A percentile compares a stretch with the other conserved stretches of the same genome.
phyloP scores from a whole-genome alignment of 92 coral and sea anemone species.

The Hydrozoanthus gracilis region DNA sequence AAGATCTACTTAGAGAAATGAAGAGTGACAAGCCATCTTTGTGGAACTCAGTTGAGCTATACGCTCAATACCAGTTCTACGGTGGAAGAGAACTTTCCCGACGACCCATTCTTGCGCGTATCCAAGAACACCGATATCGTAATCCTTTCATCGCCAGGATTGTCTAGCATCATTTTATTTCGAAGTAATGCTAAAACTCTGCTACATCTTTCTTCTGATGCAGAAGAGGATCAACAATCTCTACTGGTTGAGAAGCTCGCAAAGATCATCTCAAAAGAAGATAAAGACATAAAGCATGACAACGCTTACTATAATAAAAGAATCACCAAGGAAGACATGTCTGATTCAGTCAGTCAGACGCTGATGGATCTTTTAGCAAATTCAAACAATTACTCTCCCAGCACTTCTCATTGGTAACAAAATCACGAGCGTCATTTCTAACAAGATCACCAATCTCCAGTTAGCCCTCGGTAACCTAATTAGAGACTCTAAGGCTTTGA shows the following conservation, averaged over 20 bases:
- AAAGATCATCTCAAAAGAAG: too few relatives aligned
- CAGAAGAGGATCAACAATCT: conserved; percentile 65
- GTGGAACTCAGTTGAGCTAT: conserved; percentile 72
- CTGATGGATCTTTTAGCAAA: conserved; percentile 69
- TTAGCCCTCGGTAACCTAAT: conserved; percentile 62
- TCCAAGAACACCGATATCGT: conserved; percentile 56
- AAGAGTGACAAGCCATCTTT: conserved; percentile 58
- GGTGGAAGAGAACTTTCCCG: conserved; percentile 58
- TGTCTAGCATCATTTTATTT: conserved; percentile 63
- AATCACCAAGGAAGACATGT: conserved; percentile 63
- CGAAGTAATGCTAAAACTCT: conserved; percentile 50
- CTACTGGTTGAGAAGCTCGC: too few relatives aligned
- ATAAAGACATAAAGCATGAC: conserved; percentile 49
- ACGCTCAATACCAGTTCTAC: conserved; percentile 56
- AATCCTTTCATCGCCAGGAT: conserved; percentile 69
- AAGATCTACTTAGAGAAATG: conserved; percentile 32
- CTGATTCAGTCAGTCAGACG: conserved; percentile 52
- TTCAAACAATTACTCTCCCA: conserved; percentile 59
- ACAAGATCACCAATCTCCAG: conserved; percentile 61
- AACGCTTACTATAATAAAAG: conserved; percentile 49
- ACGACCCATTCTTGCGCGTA: conserved; percentile 46
- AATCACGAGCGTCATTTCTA: conserved; percentile 59
- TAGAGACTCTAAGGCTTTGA: conserved; percentile 49
- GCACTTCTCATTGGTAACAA: conserved; percentile 64
- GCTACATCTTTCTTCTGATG: conserved; percentile 48